Evolutionary conservation across 1,140 invertebrate species (phyloP).

Genomic region (Muscidifurax raptorellus): DNA sequence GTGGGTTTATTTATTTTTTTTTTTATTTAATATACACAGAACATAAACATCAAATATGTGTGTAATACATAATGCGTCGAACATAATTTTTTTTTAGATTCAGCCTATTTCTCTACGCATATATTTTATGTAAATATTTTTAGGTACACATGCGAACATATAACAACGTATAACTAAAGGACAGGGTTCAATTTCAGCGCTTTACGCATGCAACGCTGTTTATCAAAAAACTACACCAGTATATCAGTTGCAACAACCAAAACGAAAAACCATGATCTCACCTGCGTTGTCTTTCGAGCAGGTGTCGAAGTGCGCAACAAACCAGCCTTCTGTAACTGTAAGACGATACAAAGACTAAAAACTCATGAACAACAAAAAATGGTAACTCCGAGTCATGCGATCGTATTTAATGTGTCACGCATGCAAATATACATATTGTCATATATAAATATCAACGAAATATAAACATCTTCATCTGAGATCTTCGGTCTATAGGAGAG

Average conservation of each 20-base stretch:
- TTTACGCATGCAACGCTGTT: conserved; percentile 4
- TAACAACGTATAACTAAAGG: no score
- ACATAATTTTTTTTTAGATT: not conserved
- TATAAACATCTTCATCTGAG: conserved; percentile 27
- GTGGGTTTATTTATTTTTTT: not conserved
- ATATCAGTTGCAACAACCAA: not conserved
- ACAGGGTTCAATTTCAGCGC: not conserved
- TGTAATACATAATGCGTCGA: not conserved
- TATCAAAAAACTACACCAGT: not conserved
- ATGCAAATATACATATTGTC: conserved; percentile 34
- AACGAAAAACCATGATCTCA: conserved; percentile 62
- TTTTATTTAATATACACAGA: not conserved
- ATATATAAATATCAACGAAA: conserved; percentile 30
- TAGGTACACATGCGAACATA: no score
- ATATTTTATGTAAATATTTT: not conserved
- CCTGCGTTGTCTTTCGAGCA: conserved; percentile 70
- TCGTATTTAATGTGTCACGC: conserved; percentile 12
- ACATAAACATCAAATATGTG: no score
- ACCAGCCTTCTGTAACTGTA: conserved; percentile 69
- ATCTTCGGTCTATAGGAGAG: not conserved
- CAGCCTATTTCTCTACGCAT: not conserved
- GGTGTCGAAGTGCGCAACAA: conserved; percentile 65
- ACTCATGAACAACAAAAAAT: conserved; percentile 44
- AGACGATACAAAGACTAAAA: conserved; percentile 64
- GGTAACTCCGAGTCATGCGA: conserved; percentile 55